Evolutionary conservation across 2,113 vertebrate genomes (phyloP).

Genomic region (Siniperca chuatsi): DNA sequence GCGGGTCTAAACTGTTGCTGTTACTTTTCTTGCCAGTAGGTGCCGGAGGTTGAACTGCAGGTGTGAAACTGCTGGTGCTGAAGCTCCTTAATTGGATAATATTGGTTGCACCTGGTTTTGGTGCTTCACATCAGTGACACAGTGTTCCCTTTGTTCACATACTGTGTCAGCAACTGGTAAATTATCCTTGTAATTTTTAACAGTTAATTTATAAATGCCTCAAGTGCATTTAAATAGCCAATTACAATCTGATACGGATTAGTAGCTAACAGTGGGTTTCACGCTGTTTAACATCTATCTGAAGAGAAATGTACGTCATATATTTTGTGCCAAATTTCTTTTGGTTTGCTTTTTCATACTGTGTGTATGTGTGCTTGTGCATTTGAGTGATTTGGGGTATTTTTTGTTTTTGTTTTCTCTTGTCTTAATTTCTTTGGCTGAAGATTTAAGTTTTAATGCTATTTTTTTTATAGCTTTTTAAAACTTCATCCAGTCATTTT

Average conservation of each 20-base stretch:
- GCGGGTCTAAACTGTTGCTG: neutral
- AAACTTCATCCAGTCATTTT: conserved; percentile 43
- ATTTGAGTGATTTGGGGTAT: conserved; percentile 49
- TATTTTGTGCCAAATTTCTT: conserved; percentile 78
- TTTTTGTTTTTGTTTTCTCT: conserved; percentile 27
- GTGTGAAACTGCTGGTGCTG: neutral
- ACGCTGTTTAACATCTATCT: conserved; percentile 46
- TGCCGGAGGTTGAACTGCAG: conserved; percentile 2
- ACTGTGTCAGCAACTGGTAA: neutral
- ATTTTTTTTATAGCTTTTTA: conserved; percentile 60
- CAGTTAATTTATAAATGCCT: conserved; percentile 56
- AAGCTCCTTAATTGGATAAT: neutral
- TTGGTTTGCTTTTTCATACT: conserved; percentile 59
- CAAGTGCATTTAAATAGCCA: conserved; percentile 74
- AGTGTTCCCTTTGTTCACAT: conserved; percentile 36
- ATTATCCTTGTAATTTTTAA: conserved; percentile 27
- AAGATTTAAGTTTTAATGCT: conserved; percentile 56
- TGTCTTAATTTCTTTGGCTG: conserved; percentile 65
- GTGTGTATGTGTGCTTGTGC: conserved; percentile 33
- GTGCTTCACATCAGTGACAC: conserved; percentile 9
- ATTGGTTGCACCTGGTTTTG: neutral
- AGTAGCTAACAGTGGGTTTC: conserved; percentile 31
- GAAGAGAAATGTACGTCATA: conserved; percentile 32
- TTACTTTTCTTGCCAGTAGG: neutral
- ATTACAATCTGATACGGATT: conserved; percentile 16